Evolutionary conservation across 2,888 invertebrate species (phyloP).

Genomic region (Heliconius ismenius): DNA sequence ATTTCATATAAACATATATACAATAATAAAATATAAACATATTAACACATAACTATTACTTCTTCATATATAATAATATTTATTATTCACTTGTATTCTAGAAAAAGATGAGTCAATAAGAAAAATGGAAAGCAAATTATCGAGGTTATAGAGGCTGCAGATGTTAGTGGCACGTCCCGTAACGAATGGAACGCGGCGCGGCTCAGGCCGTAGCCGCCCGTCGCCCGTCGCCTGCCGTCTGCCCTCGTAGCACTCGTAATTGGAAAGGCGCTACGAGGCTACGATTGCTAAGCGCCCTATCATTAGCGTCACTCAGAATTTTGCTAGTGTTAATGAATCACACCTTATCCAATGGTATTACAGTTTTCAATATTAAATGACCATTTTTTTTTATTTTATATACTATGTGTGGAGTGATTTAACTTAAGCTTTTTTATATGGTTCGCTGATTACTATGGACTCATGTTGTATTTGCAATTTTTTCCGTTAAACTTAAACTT

Average conservation of each 20-base stretch:
- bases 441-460: neutral
- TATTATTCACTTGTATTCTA: neutral
- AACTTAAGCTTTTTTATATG: neutral
- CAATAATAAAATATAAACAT: neutral
- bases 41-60: neutral
- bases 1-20: neutral
- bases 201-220: slow-evolving; percentile 52
- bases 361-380: slow-evolving; percentile 19
- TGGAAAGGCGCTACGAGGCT: slow-evolving; percentile 70
- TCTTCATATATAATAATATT: neutral
- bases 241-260: slow-evolving; percentile 61
- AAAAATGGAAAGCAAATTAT: slow-evolving; percentile 62
- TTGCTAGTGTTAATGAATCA: slow-evolving; percentile 47
- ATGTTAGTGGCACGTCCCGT: slow-evolving; percentile 74
- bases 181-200: slow-evolving; percentile 76
- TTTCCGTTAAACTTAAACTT: neutral
- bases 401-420: neutral
- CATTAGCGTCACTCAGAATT: slow-evolving; percentile 80
- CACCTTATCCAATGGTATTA: slow-evolving; percentile 33
- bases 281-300: slow-evolving; percentile 67
- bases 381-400: slow-evolving; percentile 13
- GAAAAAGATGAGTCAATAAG: slow-evolving; percentile 32
- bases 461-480: neutral
- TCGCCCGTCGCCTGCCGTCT: slow-evolving; percentile 46
- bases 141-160: slow-evolving; percentile 61